phyloP scores from a whole-genome alignment of 2,888 invertebrate species.

The Cryptocephalus moraei region DNA sequence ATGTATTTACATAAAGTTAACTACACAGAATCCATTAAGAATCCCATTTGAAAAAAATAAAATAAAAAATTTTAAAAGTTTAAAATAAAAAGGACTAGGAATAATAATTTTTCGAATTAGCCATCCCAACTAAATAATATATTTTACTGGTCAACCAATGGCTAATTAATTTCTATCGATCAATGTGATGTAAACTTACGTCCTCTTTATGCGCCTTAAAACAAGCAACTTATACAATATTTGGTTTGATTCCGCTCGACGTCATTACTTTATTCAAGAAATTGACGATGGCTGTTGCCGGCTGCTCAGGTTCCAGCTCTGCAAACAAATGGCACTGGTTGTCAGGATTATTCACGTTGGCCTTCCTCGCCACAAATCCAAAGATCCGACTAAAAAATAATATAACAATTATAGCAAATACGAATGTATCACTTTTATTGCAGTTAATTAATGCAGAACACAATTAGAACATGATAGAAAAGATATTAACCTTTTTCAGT shows the following conservation, averaged over 20 bases:
- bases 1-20: constrained; percentile 2
- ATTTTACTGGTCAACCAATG: too few relatives aligned
- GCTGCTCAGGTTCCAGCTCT: constrained; percentile 85
- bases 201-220: neutral
- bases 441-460: too few relatives aligned
- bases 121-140: too few relatives aligned
- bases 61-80: constrained; percentile 14
- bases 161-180: too few relatives aligned
- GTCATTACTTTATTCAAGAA: constrained; percentile 73
- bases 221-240: constrained; percentile 38
- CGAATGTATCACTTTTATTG: too few relatives aligned
- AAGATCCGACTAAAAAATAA: constrained; percentile 67
- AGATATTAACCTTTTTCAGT: too few relatives aligned
- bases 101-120: constrained; percentile 14
- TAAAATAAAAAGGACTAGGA: constrained; percentile 29
- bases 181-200: neutral
- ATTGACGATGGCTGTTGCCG: constrained; percentile 91
- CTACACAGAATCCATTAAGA: constrained; percentile 1
- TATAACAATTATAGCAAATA: constrained; percentile 2
- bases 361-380: constrained; percentile 89
- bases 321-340: constrained; percentile 98
- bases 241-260: constrained; percentile 44
- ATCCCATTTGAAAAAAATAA: constrained; percentile 9
- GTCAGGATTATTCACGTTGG: constrained; percentile 66
- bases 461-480: too few relatives aligned